Conservation (phyloP, 2,888 invertebrate species). For the Zaprionus bogoriensis region DNA sequence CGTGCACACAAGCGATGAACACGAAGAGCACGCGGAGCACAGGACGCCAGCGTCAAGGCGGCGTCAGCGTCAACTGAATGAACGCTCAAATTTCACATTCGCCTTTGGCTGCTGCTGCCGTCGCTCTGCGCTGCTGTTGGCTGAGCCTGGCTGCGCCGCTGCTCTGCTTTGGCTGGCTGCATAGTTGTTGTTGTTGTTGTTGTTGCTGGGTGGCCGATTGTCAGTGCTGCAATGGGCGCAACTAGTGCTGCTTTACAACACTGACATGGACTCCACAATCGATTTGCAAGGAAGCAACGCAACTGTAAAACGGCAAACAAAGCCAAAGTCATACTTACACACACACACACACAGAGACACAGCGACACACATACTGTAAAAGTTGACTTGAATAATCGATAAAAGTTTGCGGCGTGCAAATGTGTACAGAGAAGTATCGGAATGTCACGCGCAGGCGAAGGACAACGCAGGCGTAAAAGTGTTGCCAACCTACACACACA, state of each 20-base stretch:
- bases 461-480: conserved; percentile 65
- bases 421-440: conserved; percentile 61
- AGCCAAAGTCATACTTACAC: background rate
- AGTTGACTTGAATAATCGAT: conserved; percentile 60
- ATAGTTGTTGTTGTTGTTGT: background rate
- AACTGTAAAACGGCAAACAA: conserved; percentile 10
- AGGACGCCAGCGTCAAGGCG: conserved; percentile 49
- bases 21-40: conserved; percentile 30
- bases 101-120: conserved; percentile 13
- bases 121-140: background rate
- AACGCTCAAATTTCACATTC: conserved; percentile 33
- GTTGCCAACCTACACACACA: conserved; percentile 41
- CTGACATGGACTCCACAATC: conserved; percentile 34
- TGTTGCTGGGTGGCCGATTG: conserved; percentile 10
- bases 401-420: conserved; percentile 50
- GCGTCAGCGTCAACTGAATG: conserved; percentile 44
- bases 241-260: conserved; percentile 60
- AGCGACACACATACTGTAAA: background rate
- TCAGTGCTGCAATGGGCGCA: conserved; percentile 52
- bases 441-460: conserved; percentile 70
- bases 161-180: background rate
- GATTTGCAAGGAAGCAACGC: conserved; percentile 40
- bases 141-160: conserved; percentile 16
- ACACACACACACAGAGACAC: conserved; percentile 5
- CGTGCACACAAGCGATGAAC: conserved; percentile 21